phyloP scores from a whole-genome alignment of 2,113 vertebrate genomes.

The Choloepus hoffmanni region DNA sequence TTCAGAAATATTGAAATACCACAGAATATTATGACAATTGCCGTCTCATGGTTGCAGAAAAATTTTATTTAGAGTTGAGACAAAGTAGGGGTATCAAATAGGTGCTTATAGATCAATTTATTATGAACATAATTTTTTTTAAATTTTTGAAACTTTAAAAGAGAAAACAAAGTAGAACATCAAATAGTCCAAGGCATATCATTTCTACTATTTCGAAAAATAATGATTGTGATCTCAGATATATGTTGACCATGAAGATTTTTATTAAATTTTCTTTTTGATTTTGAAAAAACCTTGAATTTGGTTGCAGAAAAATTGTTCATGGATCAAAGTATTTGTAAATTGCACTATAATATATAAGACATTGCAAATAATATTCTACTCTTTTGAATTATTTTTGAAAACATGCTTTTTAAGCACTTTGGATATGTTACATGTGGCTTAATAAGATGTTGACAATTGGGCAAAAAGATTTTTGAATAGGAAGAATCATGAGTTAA shows the following conservation, averaged over 20 bases:
- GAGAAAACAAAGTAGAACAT: not conserved
- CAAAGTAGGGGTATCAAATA: not conserved
- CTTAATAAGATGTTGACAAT: not conserved
- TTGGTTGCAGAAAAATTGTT: not conserved
- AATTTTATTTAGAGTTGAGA: not conserved
- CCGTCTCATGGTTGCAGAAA: not conserved
- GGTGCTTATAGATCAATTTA: constrained; percentile 35
- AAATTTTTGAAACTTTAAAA: not conserved
- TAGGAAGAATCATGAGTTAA: not conserved
- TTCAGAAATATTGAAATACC: not conserved
- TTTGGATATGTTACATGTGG: not conserved
- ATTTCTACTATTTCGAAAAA: not conserved
- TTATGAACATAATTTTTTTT: not conserved
- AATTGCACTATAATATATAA: not conserved
- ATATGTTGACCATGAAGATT: not conserved
- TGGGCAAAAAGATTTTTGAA: not conserved
- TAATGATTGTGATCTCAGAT: not conserved
- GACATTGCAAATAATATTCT: not conserved
- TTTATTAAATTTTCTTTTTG: not conserved
- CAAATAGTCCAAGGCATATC: not conserved
- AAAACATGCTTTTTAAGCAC: not conserved
- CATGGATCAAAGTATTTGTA: not conserved
- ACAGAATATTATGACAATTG: not conserved
- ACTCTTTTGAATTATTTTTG: not conserved
- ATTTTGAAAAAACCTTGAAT: not conserved